Conservation (phyloP, 2,888 invertebrate species). For the Dorcus parallelipipedus region DNA sequence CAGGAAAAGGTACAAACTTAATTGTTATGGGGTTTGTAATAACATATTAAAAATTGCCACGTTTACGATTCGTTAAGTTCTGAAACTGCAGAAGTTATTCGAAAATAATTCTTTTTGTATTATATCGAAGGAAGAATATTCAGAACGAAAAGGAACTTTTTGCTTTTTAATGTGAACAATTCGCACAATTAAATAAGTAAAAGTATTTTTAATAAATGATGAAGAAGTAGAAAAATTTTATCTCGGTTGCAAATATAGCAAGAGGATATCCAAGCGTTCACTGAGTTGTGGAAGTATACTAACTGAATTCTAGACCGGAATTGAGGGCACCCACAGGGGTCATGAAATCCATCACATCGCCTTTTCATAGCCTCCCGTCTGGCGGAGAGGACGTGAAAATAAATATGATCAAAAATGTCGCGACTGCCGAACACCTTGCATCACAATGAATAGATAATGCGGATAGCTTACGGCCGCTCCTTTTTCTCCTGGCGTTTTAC, state of each 20-base stretch:
- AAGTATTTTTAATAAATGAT: too few relatives aligned
- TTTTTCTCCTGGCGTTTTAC: not conserved
- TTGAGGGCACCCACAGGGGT: constrained; percentile 46
- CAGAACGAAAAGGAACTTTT: too few relatives aligned
- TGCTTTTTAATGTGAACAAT: too few relatives aligned
- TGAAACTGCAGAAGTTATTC: too few relatives aligned
- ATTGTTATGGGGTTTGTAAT: too few relatives aligned
- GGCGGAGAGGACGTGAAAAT: constrained; percentile 26
- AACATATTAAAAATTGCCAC: too few relatives aligned
- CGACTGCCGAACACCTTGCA: constrained; percentile 29
- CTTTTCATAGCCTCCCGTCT: constrained; percentile 37
- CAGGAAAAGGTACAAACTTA: too few relatives aligned
- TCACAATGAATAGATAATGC: constrained; percentile 42
- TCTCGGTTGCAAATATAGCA: constrained; percentile 3
- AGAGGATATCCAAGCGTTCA: constrained; percentile 5
- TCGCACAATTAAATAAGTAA: too few relatives aligned
- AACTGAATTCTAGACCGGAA: constrained; percentile 46
- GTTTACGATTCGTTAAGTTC: too few relatives aligned
- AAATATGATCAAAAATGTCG: constrained; percentile 41
- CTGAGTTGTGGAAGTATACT: constrained; percentile 15
- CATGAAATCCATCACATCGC: constrained; percentile 48
- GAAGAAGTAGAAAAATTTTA: constrained; percentile 1
- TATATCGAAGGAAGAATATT: too few relatives aligned
- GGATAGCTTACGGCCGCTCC: constrained; percentile 22
- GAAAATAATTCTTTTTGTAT: too few relatives aligned